Base-by-base conservation (phyloP, 2,797 vertebrate species). In the Sparidentex hasta region DNA sequence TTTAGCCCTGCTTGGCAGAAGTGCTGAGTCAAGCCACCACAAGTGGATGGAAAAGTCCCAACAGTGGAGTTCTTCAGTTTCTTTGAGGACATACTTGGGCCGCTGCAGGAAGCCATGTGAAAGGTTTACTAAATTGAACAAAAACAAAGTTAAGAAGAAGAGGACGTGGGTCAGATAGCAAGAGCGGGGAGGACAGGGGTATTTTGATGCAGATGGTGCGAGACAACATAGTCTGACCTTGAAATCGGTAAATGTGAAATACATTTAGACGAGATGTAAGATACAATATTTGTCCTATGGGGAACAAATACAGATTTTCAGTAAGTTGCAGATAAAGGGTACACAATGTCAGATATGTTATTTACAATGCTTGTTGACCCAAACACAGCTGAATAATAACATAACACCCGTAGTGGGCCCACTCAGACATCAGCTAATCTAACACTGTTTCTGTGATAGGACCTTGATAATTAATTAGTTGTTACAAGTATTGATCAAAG, bases 401-500 rank as follows among this genome's bases (percentile, higher is more conserved):
- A 2, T 0, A 46, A 23, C 46, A 52, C 23, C 38, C 7, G 20
- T n/a, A 20, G 20, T 23, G 17, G 25, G 16, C 8, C 18, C 46
- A 12, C 21, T 50, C 12, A 20, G 44, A 58, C 33, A 20, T 44
- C 18, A 66, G 21, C 1, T 18, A 43, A 33, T 17, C 27, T 56
- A 48, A 50, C 48, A 20, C 51, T 61, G 52, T 70, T 55, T 77
- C 41, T 68, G 48, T 64, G 25, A 75, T 55, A 33, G 50, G 29
- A 57, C 17, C 33, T 23, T 21, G 44, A 67, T 67, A 68, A 50
- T 16, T 67, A 68, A 50, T 16, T 4, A 63, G 16, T 38, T n/a
- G 6, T 54, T 58, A 77, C 66, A 79, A 18, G 27, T 23, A 55
- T 29, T 71, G 4, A 67, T 18, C 62, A 56, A 57, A 76, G 71